phyloP scores from a whole-genome alignment of 2,113 vertebrate genomes.

The Furnarius figulus region DNA sequence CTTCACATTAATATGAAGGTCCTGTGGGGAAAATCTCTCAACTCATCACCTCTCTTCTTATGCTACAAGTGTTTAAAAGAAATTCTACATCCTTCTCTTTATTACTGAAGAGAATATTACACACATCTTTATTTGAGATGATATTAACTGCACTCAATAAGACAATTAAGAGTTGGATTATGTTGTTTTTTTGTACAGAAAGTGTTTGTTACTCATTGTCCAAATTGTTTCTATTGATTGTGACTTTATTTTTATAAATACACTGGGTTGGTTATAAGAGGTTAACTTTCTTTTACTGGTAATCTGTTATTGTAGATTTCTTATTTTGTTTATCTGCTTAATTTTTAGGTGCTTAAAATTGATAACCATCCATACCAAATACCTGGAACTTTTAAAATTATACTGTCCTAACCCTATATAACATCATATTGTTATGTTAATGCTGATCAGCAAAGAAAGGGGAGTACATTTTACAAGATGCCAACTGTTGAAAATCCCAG shows the following conservation, averaged over 20 bases:
- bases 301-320: neutral
- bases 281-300: neutral
- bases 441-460: neutral
- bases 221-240: neutral
- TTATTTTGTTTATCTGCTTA: conserved; percentile 6
- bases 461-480: conserved; percentile 74
- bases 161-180: neutral
- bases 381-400: neutral
- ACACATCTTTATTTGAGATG: neutral
- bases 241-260: neutral
- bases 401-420: neutral
- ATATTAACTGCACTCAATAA: neutral
- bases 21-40: neutral
- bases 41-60: neutral
- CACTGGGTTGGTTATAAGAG: neutral
- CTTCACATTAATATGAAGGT: neutral
- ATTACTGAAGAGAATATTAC: neutral
- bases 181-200: neutral
- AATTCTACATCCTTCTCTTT: neutral
- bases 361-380: neutral
- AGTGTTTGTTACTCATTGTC: neutral
- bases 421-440: neutral
- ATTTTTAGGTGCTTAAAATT: conserved; percentile 52
- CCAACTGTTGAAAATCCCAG: conserved; percentile 78
- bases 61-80: neutral